These are phyloP conservation scores for Phrynosoma platyrhinos DNA, from an alignment of 2,113 vertebrate genomes.

Conservation along the genomic window DNA sequence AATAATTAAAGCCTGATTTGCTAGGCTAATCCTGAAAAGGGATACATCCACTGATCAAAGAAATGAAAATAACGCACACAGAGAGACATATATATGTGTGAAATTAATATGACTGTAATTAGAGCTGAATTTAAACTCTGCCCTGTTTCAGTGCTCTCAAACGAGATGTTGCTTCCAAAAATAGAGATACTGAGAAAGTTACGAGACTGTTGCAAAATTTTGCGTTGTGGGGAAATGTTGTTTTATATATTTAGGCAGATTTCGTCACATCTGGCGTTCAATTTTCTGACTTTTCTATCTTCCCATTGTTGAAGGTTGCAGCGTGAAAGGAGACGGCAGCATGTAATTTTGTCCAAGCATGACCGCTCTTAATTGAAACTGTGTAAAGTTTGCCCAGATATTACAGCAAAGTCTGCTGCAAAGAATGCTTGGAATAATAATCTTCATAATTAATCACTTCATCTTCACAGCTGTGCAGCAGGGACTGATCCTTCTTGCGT, in stretches of 20 bases:
- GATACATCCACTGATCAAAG: neutral
- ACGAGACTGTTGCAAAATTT: neutral
- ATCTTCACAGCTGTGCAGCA: neutral
- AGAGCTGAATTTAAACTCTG: neutral
- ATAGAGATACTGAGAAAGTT: neutral
- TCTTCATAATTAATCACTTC: conserved; percentile 33
- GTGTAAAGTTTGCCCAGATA: neutral
- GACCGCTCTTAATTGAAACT: neutral
- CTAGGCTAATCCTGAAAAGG: neutral
- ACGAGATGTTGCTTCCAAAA: neutral
- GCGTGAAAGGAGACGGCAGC: neutral
- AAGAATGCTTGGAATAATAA: neutral
- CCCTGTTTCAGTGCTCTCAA: neutral
- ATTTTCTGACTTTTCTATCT: neutral
- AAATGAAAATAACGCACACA: neutral
- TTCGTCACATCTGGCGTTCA: neutral
- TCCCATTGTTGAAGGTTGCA: neutral
- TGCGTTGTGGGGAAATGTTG: neutral
- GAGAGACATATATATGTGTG: neutral
- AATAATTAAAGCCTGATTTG: neutral
- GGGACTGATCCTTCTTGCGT: neutral
- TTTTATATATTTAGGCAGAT: neutral
- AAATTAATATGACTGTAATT: conserved; percentile 10
- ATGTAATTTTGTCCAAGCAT: neutral
- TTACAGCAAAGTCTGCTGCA: neutral